Percentiles rank a stretch among this genome's conserved stretches.
Evolutionary conservation across 2,888 invertebrate species (phyloP).

Genomic region (Metacarcinus magister): DNA sequence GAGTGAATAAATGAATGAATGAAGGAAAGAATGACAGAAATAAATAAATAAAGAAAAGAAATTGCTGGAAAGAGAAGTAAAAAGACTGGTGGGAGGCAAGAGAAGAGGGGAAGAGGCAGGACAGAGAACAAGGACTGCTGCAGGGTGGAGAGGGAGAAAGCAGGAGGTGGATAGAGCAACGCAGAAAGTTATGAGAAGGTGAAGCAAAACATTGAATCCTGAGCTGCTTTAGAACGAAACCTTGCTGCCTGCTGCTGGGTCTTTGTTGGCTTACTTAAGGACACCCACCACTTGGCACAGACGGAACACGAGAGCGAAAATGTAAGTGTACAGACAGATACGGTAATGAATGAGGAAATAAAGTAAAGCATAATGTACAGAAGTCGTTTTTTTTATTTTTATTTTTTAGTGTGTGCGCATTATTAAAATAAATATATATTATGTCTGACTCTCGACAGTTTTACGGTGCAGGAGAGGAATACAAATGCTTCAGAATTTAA

Average conservation of each 20-base stretch:
- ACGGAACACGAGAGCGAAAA: not conserved
- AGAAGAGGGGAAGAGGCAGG: not conserved
- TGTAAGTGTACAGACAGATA: no score
- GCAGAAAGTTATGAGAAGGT: not conserved
- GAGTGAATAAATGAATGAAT: not conserved
- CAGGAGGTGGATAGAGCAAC: not conserved
- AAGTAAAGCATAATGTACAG: not conserved
- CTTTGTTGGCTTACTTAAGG: no score
- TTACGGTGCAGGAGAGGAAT: not conserved
- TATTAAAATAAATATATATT: not conserved
- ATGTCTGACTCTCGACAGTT: constrained; percentile 2
- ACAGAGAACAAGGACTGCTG: not conserved
- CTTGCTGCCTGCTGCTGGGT: no score
- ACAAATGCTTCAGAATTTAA: not conserved
- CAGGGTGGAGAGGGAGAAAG: not conserved
- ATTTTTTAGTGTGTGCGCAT: not conserved
- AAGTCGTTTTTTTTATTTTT: not conserved
- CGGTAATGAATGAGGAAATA: not conserved
- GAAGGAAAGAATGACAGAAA: no score
- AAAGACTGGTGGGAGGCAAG: not conserved
- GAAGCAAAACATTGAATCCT: not conserved
- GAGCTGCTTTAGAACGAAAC: not conserved
- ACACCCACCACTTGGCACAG: not conserved
- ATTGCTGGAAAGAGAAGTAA: not conserved
- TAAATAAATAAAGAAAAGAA: not conserved